A percentile compares a stretch with the other conserved stretches of the same genome.
Evolutionary conservation across 2,113 vertebrate genomes (phyloP).

Genomic region (Anguilla rostrata): DNA sequence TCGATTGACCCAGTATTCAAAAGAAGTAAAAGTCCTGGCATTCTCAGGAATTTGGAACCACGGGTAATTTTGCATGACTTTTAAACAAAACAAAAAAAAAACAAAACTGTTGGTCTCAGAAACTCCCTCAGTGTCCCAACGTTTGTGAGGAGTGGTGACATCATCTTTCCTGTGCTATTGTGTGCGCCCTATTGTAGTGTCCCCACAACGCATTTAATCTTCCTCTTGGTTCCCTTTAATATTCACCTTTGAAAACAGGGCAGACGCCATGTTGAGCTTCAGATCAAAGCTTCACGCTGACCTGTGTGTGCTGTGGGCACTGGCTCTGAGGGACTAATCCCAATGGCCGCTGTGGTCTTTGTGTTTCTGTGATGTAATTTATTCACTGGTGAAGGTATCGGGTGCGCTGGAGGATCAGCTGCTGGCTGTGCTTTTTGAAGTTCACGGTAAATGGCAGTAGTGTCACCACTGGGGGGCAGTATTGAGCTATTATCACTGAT

Average conservation of each 20-base stretch:
- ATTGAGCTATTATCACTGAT: background rate
- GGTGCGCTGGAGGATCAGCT: too few species aligned
- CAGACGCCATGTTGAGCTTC: too few species aligned
- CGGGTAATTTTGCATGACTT: background rate
- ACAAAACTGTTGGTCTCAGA: background rate
- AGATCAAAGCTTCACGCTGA: too few species aligned
- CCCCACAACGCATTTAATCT: background rate
- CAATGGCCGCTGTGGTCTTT: background rate
- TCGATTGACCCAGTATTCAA: background rate
- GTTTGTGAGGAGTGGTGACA: too few species aligned
- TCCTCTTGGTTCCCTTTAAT: background rate
- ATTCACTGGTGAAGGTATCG: background rate
- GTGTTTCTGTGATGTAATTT: background rate
- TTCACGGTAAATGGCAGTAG: background rate
- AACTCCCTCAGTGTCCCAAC: background rate
- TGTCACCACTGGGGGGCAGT: slow-evolving; percentile 15
- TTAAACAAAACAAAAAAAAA: background rate
- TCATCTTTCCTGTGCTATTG: background rate
- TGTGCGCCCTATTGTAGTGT: too few species aligned
- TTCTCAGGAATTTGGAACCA: background rate
- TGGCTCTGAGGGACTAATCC: background rate
- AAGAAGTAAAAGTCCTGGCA: background rate
- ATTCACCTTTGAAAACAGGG: too few species aligned
- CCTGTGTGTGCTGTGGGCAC: too few species aligned
- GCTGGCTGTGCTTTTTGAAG: background rate